Evolutionary conservation across 2,888 invertebrate genomes (phyloP).

Genomic region (Lithophane semibrunnea): DNA sequence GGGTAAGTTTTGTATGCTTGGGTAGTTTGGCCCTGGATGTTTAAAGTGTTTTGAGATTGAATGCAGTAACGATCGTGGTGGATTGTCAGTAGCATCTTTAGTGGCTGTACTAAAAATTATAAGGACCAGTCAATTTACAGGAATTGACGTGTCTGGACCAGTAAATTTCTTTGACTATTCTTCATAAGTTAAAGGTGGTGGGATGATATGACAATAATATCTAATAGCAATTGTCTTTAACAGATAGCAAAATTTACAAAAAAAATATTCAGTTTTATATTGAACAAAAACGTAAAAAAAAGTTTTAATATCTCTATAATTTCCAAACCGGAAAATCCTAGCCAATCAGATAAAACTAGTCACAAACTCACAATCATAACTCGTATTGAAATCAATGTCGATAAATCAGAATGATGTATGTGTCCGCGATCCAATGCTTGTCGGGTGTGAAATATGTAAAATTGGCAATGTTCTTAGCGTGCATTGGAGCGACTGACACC

Average conservation of each 20-base stretch:
- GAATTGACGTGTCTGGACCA: too few species aligned
- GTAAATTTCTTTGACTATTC: too few species aligned
- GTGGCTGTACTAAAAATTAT: too few species aligned
- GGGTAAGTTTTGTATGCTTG: conserved; percentile 56
- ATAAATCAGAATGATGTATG: conserved; percentile 72
- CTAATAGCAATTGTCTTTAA: too few species aligned
- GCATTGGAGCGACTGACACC: conserved; percentile 81
- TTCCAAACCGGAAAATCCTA: not conserved
- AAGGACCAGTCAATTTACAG: too few species aligned
- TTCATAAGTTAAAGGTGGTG: not conserved
- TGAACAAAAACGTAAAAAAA: not conserved
- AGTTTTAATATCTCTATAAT: not conserved
- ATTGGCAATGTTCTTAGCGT: conserved; percentile 83
- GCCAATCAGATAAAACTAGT: conserved; percentile 55
- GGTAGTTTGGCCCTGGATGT: conserved; percentile 52
- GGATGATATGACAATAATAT: not conserved
- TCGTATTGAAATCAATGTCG: conserved; percentile 60
- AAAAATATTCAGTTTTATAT: not conserved
- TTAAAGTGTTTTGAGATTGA: conserved; percentile 44
- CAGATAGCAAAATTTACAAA: not conserved
- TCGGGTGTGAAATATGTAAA: conserved; percentile 78
- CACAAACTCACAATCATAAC: conserved; percentile 49
- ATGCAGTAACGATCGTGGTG: conserved; percentile 6
- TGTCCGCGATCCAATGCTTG: conserved; percentile 63
- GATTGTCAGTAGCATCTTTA: not conserved